A percentile compares a stretch with the other conserved stretches of the same genome.
phyloP scores from a whole-genome alignment of 2,113 vertebrate genomes.

The Tonatia bakeri region DNA sequence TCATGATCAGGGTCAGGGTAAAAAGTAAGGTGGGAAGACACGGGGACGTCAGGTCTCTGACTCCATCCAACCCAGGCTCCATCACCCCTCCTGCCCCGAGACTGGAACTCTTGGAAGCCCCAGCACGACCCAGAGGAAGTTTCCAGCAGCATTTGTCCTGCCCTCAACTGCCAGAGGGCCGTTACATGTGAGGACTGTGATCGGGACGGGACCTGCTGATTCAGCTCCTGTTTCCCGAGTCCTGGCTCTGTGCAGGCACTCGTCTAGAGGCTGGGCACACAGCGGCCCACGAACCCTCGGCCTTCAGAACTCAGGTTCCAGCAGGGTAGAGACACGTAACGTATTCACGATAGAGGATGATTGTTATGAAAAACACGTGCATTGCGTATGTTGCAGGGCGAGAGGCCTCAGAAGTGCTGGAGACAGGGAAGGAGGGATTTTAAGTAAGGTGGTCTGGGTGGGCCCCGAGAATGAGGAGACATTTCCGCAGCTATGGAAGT shows the following conservation, averaged over 20 bases:
- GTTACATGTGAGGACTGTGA: neutral
- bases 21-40: neutral
- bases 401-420: neutral
- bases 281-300: neutral
- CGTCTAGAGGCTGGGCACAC: neutral
- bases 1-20: neutral
- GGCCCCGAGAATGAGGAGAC: neutral
- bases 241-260: neutral
- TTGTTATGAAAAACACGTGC: rapidly evolving
- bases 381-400: neutral
- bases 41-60: neutral
- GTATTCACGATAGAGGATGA: neutral
- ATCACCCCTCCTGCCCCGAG: neutral
- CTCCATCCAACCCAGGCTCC: neutral
- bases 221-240: neutral
- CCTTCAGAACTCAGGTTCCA: neutral
- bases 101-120: neutral
- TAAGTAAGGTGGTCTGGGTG: too few species aligned
- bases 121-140: neutral
- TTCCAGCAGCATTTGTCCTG: neutral
- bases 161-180: too few species aligned
- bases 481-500: too few species aligned
- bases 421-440: neutral
- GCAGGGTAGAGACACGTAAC: neutral
- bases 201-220: neutral